Conservation (phyloP, 2,888 invertebrate genomes). For the Tiphia femorata region DNA sequence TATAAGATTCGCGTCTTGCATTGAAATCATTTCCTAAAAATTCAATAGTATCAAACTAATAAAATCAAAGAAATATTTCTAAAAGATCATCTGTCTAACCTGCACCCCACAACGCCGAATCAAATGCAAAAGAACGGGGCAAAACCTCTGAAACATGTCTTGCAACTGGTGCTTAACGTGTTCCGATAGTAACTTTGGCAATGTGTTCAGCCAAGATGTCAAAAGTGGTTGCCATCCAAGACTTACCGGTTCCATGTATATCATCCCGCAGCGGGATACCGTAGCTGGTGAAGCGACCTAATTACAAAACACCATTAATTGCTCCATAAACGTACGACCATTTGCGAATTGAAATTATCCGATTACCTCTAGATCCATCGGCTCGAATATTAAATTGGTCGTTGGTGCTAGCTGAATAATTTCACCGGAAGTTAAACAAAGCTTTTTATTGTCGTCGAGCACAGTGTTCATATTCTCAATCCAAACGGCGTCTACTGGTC, state of each 20-base stretch:
- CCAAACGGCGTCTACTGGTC: slow-evolving; percentile 97
- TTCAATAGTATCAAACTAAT: slow-evolving; percentile 14
- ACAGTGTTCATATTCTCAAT: slow-evolving; percentile 98
- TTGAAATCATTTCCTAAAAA: slow-evolving; percentile 85
- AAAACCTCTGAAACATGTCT: slow-evolving; percentile 83
- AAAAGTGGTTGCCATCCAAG: slow-evolving; percentile 92
- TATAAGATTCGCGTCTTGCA: slow-evolving; percentile 87
- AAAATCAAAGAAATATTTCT: background rate
- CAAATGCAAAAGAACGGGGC: slow-evolving; percentile 82
- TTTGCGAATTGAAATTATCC: background rate
- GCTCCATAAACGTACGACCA: background rate
- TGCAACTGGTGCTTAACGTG: slow-evolving; percentile 78
- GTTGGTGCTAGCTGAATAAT: slow-evolving; percentile 92
- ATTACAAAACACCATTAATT: background rate
- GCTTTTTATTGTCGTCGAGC: slow-evolving; percentile 94
- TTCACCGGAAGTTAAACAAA: slow-evolving; percentile 97
- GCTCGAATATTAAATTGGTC: slow-evolving; percentile 93
- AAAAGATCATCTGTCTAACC: slow-evolving; percentile 69
- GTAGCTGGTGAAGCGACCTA: slow-evolving; percentile 90
- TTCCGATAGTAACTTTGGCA: slow-evolving; percentile 79
- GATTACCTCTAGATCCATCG: slow-evolving; percentile 87
- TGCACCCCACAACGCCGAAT: slow-evolving; percentile 80
- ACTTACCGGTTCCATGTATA: slow-evolving; percentile 91
- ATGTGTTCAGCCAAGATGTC: slow-evolving; percentile 86
- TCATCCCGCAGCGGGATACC: slow-evolving; percentile 96